Evolutionary conservation across 2,888 invertebrate genomes (phyloP), one percentile per base, ranked within the genome.

Genomic region (Pseudeuparius sepicola): DNA sequence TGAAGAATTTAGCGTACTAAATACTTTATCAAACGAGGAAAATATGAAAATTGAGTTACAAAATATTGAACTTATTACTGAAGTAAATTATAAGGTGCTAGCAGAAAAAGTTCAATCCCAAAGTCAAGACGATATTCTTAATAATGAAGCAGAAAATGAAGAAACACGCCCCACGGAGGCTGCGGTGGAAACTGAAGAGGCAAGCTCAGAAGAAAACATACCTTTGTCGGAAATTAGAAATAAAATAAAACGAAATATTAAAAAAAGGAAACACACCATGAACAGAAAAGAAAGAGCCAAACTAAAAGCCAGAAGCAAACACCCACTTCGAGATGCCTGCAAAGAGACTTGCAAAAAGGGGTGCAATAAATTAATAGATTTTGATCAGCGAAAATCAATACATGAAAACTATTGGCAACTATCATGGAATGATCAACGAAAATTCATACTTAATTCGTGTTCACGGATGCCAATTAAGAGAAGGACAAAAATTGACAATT

Each of bases 371-470:
- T 34, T 34, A 34, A 34, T 34, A 34, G 15, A 16, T 34, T 30
- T 10, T 34, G 34, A 34, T 10, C 27, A 30, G 13, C 26, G 27
- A 10, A 32, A 34, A 34, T 34, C 13, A 34, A 34, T 34, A 10
- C 26, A 33, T 24, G 4, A 27, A 33, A 33, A 34, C 23, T 34
- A 34, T 34, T 34, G 34, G 31, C n/a, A n/a, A n/a, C 12, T 34
- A 34, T 34, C 34, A 30, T 34, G 34, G 34, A 4, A 4, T 3
- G 34, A 34, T 34, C 34, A 34, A 10, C 2, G 35, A 35, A 35
- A 35, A 35, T 35, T 35, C 33, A 35, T 35, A 33, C 30, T 35
- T 5, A 35, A 35, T 33, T 35, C 35, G 16, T 35, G 35, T 30
- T 35, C 35, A 17, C 35, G 35, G 11, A 31, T 35, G 35, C 31